These are phyloP conservation scores for Eustalomyia histrio DNA, from an alignment of 2,888 invertebrate species.

Conservation along the genomic window DNA sequence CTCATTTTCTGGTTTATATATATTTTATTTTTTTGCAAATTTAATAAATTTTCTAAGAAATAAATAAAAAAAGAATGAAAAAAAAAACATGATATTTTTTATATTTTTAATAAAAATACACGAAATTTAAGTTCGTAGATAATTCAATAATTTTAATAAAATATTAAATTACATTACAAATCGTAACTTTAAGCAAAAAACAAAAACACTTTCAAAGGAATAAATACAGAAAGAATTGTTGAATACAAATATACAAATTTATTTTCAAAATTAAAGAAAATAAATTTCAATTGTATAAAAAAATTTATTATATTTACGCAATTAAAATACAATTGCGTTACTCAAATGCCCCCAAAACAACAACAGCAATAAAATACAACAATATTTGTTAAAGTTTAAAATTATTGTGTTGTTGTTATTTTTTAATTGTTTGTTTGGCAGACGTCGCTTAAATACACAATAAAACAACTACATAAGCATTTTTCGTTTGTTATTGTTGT, in stretches of 20 bases:
- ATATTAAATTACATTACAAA: slow-evolving; percentile 27
- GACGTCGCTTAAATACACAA: slow-evolving; percentile 40
- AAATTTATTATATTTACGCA: slow-evolving; percentile 25
- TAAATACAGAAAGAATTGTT: slow-evolving; percentile 23
- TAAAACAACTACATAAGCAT: slow-evolving; percentile 22
- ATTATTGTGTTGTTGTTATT: slow-evolving; percentile 23
- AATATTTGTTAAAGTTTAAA: not conserved
- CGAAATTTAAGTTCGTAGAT: not conserved
- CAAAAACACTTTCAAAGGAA: slow-evolving; percentile 2
- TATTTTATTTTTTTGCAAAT: slow-evolving; percentile 38
- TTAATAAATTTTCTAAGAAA: slow-evolving; percentile 37
- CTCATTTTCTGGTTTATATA: slow-evolving; percentile 51
- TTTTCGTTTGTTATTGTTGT: slow-evolving; percentile 10
- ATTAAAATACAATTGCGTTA: slow-evolving; percentile 45
- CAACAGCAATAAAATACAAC: not conserved
- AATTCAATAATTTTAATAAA: not conserved
- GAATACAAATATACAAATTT: slow-evolving; percentile 8
- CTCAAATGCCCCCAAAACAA: slow-evolving; percentile 4
- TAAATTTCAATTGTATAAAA: not conserved
- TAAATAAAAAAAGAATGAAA: not conserved
- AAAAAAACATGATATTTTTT: slow-evolving; percentile 11
- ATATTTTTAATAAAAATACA: slow-evolving; percentile 3
- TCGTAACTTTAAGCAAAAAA: not conserved
- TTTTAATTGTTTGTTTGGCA: slow-evolving; percentile 55
- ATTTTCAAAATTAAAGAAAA: slow-evolving; percentile 1